Conservation (phyloP, 2,113 vertebrate species). For the Plectropomus leopardus region DNA sequence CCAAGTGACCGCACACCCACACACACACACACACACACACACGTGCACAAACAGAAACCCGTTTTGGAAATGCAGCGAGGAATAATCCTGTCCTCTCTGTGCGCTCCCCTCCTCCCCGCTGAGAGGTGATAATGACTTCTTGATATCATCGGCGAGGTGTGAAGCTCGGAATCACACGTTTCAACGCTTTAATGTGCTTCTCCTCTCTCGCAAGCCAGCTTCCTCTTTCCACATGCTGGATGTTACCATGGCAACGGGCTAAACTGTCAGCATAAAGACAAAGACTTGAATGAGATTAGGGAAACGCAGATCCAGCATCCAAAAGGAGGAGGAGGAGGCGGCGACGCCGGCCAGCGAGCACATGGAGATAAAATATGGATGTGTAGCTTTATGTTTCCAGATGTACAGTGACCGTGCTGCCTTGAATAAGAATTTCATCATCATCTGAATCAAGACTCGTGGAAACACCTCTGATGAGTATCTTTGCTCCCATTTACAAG, state of each 20-base stretch:
- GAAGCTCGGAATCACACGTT: constrained; percentile 48
- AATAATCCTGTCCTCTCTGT: not conserved
- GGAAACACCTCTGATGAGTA: not conserved
- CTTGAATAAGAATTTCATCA: not conserved
- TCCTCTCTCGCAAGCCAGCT: constrained; percentile 24
- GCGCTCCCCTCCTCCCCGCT: constrained; percentile 9
- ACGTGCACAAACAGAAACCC: not conserved
- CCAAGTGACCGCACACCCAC: constrained; percentile 11
- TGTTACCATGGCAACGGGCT: constrained; percentile 48
- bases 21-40: constrained; percentile 29
- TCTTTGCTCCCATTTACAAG: constrained; percentile 45
- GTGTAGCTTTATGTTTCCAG: not conserved
- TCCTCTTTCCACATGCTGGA: constrained; percentile 35
- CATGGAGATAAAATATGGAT: constrained; percentile 1
- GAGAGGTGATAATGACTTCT: constrained; percentile 68
- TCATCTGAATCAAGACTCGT: not conserved
- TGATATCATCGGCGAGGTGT: constrained; percentile 48
- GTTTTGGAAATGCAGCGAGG: not conserved
- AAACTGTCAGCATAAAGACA: constrained; percentile 63
- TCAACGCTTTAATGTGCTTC: constrained; percentile 26
- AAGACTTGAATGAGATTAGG: constrained; percentile 53
- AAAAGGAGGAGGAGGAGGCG: not conserved
- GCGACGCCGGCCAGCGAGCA: not conserved
- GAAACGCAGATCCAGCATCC: not conserved
- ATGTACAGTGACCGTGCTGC: not conserved